A percentile compares a stretch with the other conserved stretches of the same genome.
Conservation (phyloP, 2,797 vertebrate species). For the Mormyrops boulengeri region DNA sequence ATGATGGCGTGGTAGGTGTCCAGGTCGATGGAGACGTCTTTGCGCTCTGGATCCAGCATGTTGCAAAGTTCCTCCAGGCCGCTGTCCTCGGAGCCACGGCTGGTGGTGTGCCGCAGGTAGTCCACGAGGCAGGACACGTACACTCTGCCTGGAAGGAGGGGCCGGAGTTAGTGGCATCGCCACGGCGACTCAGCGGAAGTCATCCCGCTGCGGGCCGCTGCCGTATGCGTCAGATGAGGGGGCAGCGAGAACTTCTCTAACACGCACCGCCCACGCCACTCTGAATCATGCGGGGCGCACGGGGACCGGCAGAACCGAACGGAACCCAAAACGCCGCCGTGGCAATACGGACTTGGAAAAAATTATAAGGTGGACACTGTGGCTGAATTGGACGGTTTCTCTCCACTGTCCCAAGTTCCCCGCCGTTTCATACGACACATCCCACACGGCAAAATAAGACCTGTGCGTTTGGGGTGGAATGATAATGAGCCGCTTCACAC, state of each 20-base stretch:
- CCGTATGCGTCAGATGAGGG: neutral
- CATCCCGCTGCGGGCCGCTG: neutral
- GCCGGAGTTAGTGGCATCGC: neutral
- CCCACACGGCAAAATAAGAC: neutral
- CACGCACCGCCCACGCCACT: neutral
- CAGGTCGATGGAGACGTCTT: constrained; percentile 74
- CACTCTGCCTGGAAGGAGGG: constrained; percentile 67
- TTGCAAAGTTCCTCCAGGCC: constrained; percentile 77
- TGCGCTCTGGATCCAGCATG: constrained; percentile 79
- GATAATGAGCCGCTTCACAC: neutral
- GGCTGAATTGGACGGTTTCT: neutral
- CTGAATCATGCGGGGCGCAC: neutral
- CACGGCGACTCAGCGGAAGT: neutral
- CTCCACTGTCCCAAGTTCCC: neutral
- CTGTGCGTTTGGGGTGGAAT: neutral
- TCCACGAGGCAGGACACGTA: constrained; percentile 76
- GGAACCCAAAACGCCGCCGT: neutral
- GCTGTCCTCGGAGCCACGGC: constrained; percentile 67
- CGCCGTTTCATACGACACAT: neutral
- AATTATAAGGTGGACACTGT: neutral
- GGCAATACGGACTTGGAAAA: neutral
- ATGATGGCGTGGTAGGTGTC: constrained; percentile 74
- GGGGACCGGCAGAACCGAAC: neutral
- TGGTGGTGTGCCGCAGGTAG: constrained; percentile 72
- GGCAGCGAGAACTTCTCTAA: neutral